Percentiles rank a stretch among this genome's conserved stretches.
Evolutionary conservation across 2,797 vertebrate genomes (phyloP).

Genomic region (Petrocephalus sullivani): DNA sequence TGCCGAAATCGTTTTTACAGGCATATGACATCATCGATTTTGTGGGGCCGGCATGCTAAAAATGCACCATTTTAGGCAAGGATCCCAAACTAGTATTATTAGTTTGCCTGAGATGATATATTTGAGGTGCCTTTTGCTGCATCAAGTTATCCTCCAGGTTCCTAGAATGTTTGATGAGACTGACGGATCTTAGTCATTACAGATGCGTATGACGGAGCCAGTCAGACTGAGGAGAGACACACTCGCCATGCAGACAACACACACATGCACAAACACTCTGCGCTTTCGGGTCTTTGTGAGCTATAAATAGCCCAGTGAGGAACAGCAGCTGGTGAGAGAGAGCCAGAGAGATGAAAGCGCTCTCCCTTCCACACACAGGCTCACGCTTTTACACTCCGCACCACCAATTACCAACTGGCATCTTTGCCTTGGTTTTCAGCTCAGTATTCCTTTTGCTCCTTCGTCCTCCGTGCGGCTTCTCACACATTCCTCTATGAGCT

Average conservation of each 20-base stretch:
- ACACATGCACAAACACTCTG: constrained; percentile 27
- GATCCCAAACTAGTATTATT: background rate
- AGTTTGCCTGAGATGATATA: background rate
- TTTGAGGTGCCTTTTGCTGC: background rate
- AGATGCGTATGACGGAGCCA: constrained; percentile 55
- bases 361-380: background rate
- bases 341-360: constrained; percentile 41
- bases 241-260: background rate
- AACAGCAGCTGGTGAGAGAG: constrained; percentile 64
- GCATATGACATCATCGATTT: background rate
- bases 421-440: constrained; percentile 25
- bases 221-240: constrained; percentile 11
- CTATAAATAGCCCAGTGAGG: constrained; percentile 69
- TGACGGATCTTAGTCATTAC: constrained; percentile 48
- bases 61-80: background rate
- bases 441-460: constrained; percentile 48
- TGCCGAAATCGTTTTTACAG: background rate
- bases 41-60: background rate
- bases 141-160: background rate
- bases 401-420: constrained; percentile 44
- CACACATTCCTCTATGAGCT: background rate
- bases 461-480: background rate
- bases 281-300: constrained; percentile 43
- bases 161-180: constrained; percentile 36
- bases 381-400: constrained; percentile 34